A percentile compares a stretch with the other conserved stretches of the same genome.
phyloP scores from a whole-genome alignment of 2,113 vertebrate genomes.

The Phaethon lepturus region DNA sequence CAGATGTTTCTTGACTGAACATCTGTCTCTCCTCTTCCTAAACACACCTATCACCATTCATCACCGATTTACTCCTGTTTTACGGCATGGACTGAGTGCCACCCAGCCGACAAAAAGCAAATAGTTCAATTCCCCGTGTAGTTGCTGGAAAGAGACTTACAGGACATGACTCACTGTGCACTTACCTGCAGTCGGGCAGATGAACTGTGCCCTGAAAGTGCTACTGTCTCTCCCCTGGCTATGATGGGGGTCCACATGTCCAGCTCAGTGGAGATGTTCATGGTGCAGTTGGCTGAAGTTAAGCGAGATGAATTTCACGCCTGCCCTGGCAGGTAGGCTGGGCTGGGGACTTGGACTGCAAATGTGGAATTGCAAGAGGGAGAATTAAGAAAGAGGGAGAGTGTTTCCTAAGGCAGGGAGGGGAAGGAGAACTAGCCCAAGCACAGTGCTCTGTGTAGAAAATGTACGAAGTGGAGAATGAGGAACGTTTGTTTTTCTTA shows the following conservation, averaged over 20 bases:
- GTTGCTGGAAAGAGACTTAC: background rate
- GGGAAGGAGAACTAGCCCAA: background rate
- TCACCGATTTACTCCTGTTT: background rate
- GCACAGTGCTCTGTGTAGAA: rapidly evolving
- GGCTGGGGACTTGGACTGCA: background rate
- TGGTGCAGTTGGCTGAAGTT: background rate
- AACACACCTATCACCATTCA: background rate
- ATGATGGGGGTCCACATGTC: background rate
- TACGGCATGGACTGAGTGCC: background rate
- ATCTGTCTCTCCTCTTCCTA: background rate
- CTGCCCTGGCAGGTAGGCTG: background rate
- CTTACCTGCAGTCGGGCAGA: background rate
- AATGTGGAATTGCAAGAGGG: background rate
- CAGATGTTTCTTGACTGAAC: background rate
- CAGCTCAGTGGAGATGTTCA: background rate
- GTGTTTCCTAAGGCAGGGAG: background rate
- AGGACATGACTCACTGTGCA: background rate
- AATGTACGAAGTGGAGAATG: background rate
- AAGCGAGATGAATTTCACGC: background rate
- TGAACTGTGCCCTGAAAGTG: background rate
- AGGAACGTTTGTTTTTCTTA: background rate
- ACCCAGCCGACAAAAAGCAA: background rate
- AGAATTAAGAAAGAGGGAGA: background rate
- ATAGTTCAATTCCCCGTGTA: background rate
- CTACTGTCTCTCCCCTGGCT: background rate